Conservation (phyloP, 1,140 invertebrate genomes). For the Dendroctonus valens region DNA sequence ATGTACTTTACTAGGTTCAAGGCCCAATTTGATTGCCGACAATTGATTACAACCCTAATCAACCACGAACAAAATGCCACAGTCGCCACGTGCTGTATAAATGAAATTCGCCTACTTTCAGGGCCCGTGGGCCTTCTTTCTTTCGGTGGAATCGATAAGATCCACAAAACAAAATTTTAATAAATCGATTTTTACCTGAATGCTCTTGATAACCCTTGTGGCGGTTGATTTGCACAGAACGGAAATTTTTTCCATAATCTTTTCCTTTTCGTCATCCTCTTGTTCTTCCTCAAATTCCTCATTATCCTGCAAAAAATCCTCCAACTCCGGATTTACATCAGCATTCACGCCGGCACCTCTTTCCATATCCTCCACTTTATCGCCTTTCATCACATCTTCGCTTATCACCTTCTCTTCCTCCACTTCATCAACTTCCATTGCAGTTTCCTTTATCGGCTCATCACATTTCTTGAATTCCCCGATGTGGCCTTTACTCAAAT, state of each 20-base stretch:
- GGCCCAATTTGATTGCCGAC: too few relatives aligned
- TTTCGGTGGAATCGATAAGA: too few relatives aligned
- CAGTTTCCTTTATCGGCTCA: conserved; percentile 8
- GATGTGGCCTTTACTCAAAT: conserved; percentile 68
- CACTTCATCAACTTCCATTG: conserved; percentile 29
- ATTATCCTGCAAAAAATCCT: conserved; percentile 41
- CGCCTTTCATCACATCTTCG: conserved; percentile 42
- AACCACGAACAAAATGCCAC: too few relatives aligned
- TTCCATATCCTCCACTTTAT: conserved; percentile 37
- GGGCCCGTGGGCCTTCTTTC: too few relatives aligned
- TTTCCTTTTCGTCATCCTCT: conserved; percentile 40
- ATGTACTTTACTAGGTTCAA: too few relatives aligned
- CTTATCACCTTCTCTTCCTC: conserved; percentile 41
- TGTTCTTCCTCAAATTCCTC: conserved; percentile 43
- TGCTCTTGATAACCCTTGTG: conserved; percentile 68
- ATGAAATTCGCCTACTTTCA: too few relatives aligned
- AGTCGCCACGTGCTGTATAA: too few relatives aligned
- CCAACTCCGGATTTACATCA: background rate
- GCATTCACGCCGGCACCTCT: conserved; percentile 33
- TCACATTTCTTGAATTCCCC: conserved; percentile 3
- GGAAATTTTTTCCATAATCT: conserved; percentile 58
- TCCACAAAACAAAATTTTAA: background rate
- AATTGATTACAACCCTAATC: too few relatives aligned
- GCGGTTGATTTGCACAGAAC: conserved; percentile 69
- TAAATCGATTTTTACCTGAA: conserved; percentile 48